Percentiles rank a stretch among this genome's conserved stretches.
Conservation (phyloP, 2,888 invertebrate genomes). For the Doris montereyensis region DNA sequence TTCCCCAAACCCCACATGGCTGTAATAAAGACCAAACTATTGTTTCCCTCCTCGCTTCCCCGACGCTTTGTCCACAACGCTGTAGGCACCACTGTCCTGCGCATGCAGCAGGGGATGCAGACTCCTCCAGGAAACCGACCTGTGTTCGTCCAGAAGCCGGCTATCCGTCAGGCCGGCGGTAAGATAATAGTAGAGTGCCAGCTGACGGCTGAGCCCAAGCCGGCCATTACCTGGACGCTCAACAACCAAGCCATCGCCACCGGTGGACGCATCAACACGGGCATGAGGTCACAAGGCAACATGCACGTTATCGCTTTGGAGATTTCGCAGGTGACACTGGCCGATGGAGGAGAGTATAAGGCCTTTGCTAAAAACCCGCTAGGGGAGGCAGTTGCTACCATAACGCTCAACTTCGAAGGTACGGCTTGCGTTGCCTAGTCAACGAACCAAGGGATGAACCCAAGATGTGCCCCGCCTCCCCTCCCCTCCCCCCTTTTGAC, state of each 20-base stretch:
- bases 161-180: conserved; percentile 94
- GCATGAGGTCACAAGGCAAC: conserved; percentile 77
- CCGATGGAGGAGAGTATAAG: conserved; percentile 91
- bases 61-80: too few relatives aligned
- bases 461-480: too few relatives aligned
- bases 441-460: too few relatives aligned
- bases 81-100: conserved; percentile 34
- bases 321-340: conserved; percentile 84
- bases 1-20: too few relatives aligned
- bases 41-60: too few relatives aligned
- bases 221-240: conserved; percentile 94
- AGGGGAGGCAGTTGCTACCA: conserved; percentile 94
- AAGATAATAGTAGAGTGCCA: conserved; percentile 79
- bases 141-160: conserved; percentile 96
- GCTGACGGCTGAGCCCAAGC: conserved; percentile 75
- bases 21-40: too few relatives aligned
- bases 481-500: too few relatives aligned
- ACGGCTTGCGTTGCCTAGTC: too few relatives aligned
- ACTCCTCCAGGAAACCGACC: conserved; percentile 75
- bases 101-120: conserved; percentile 26
- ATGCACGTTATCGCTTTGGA: conserved; percentile 88
- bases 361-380: conserved; percentile 92
- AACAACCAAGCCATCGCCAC: conserved; percentile 82
- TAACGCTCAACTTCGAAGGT: conserved; percentile 81
- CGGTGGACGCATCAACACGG: conserved; percentile 33